phyloP scores from a whole-genome alignment of 2,113 vertebrate species.

The Microtus richardsoni region DNA sequence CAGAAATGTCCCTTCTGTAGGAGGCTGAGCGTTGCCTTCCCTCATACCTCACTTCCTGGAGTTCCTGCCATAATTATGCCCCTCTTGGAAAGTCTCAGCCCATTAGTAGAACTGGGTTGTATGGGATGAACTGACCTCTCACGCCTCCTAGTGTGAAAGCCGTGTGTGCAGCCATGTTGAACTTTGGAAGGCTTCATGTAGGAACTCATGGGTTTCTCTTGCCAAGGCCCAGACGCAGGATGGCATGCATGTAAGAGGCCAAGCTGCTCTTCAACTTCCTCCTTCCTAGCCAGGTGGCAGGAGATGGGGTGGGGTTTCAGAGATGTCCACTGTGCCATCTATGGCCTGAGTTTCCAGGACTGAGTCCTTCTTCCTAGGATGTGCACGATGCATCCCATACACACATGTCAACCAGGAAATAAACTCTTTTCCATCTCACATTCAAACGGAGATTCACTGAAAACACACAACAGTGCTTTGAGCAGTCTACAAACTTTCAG shows the following conservation, averaged over 20 bases:
- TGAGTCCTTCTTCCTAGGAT: conserved; percentile 39
- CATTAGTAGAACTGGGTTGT: not conserved
- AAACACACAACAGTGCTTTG: conserved; percentile 63
- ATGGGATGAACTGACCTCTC: not conserved
- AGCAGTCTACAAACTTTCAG: conserved; percentile 53
- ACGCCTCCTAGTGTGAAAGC: not conserved
- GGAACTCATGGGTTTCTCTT: not conserved
- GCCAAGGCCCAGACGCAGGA: conserved; percentile 7
- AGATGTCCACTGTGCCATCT: not conserved
- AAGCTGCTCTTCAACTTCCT: conserved; percentile 39
- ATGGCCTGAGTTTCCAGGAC: conserved; percentile 23
- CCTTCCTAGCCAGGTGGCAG: not conserved
- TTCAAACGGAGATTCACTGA: conserved; percentile 38
- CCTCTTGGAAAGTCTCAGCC: not conserved
- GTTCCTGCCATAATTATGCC: too few relatives aligned
- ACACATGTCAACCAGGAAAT: conserved; percentile 63
- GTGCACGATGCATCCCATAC: not conserved
- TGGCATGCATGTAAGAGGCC: not conserved
- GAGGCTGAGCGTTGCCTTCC: too few relatives aligned
- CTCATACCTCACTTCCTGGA: not conserved
- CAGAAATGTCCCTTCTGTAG: rapidly evolving
- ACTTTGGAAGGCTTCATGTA: not conserved
- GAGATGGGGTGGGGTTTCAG: not conserved
- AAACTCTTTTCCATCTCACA: conserved; percentile 56
- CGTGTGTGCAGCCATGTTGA: not conserved